Conservation (phyloP, 2,113 vertebrate genomes). For the Lucifuga dentata region DNA sequence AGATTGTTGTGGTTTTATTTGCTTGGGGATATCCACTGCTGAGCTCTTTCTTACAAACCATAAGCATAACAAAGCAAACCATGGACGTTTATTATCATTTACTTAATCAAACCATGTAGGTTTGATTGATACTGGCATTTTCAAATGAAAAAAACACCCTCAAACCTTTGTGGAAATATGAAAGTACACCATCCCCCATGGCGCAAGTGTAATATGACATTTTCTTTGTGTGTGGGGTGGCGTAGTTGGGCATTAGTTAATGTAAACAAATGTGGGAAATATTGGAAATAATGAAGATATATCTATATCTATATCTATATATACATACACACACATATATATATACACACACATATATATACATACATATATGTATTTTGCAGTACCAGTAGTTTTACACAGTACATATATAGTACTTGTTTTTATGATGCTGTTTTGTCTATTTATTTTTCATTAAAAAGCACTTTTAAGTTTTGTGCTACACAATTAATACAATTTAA, state of each 20-base stretch:
- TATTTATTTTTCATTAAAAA: not conserved
- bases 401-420: no score
- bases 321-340: no score
- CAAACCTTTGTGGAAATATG: not conserved
- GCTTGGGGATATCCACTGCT: not conserved
- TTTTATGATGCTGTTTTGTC: no score
- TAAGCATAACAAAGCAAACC: not conserved
- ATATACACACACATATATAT: not conserved
- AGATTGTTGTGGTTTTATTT: slow-evolving; percentile 26
- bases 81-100: no score
- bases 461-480: not conserved
- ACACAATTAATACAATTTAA: not conserved
- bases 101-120: no score
- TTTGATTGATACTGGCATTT: not conserved
- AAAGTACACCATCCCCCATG: not conserved
- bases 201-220: not conserved
- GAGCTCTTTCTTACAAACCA: slow-evolving; percentile 3
- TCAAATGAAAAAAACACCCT: not conserved
- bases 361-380: not conserved
- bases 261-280: no score
- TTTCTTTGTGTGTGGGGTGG: not conserved
- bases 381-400: no score
- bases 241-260: no score
- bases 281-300: no score
- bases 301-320: no score